Percentiles rank a stretch among this genome's conserved stretches.
phyloP scores from a whole-genome alignment of 2,113 vertebrate species.

The Spermophilus dauricus region DNA sequence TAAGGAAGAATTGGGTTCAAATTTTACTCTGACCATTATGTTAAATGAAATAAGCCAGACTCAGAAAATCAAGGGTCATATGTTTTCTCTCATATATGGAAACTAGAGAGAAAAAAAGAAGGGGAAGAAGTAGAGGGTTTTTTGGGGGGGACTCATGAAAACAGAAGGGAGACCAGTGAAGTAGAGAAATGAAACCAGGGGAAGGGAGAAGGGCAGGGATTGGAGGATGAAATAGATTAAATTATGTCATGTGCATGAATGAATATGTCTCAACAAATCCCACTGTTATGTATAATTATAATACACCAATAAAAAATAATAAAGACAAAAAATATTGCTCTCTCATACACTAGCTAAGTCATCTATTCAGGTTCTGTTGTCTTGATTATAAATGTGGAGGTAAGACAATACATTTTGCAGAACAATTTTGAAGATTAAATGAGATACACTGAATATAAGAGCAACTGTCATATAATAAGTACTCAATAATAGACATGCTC shows the following conservation, averaged over 20 bases:
- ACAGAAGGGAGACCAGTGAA: neutral
- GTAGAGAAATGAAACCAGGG: too few species aligned
- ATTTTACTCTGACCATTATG: neutral
- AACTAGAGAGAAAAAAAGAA: neutral
- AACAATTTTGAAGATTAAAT: neutral
- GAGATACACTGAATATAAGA: neutral
- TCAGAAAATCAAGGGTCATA: too few species aligned
- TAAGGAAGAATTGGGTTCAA: slow-evolving; percentile 27
- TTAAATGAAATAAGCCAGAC: neutral
- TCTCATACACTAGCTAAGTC: neutral
- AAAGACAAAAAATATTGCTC: neutral
- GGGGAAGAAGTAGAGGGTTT: neutral
- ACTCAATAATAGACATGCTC: neutral
- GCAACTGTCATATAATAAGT: neutral
- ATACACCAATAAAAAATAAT: too few species aligned
- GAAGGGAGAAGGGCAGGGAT: too few species aligned
- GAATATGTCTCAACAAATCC: too few species aligned
- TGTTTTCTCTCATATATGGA: too few species aligned
- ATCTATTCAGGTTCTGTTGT: neutral
- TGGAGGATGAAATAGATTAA: too few species aligned
- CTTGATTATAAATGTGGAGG: neutral
- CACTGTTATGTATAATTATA: too few species aligned
- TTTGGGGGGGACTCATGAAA: neutral
- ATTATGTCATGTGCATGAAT: too few species aligned
- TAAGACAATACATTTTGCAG: neutral